Base-by-base conservation (phyloP, 2,888 invertebrate genomes). In the Baccha elongata region DNA sequence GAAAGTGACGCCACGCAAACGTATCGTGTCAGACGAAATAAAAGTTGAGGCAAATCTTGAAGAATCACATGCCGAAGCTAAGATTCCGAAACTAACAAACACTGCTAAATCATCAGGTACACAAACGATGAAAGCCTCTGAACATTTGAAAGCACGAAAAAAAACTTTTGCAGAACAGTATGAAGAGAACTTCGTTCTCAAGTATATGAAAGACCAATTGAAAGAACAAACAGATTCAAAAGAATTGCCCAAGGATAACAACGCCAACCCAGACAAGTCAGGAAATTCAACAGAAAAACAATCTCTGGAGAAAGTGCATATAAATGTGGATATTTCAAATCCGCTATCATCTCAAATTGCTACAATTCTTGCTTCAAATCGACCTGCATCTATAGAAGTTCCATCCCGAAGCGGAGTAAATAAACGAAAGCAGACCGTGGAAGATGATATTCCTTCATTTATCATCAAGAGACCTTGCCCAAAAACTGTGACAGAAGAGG, bases 381-480 rank as follows among this genome's bases (percentile, higher is more conserved):
- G 65, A 26, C 21, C 55, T 21, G 8, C 64, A 1, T 21, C 35
- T 11, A 55, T 58, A 2, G 53, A 71, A 32, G 48, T 60, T 2
- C 46, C 46, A 1, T 13, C 2, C 6, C 29, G 21, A 17, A 32
- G 13, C 0, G 44, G 19, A 7, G 44, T 75, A 13, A 86, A 83
- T 69, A 88, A 87, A 67, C 84, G 88, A 60, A 88, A 87, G 72
- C 81, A 86, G 72, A 86, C 87, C 3, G 80, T 87, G 10, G 87
- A 88, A 84, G 88, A 89, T 69, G 88, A 88, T 37, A 87, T 87
- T 15, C 87, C 87, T 5, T 86, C 86, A 0, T 87, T 86, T 73
- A 81, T 87, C 44, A 86, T 86, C 37, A 86, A 87, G 52, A 85
- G 87, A 40, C 86, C 86, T 1, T 67, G 29, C 37, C 52, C 85